phyloP scores from a whole-genome alignment of 2,888 invertebrate genomes.

The Conomelus anceps region DNA sequence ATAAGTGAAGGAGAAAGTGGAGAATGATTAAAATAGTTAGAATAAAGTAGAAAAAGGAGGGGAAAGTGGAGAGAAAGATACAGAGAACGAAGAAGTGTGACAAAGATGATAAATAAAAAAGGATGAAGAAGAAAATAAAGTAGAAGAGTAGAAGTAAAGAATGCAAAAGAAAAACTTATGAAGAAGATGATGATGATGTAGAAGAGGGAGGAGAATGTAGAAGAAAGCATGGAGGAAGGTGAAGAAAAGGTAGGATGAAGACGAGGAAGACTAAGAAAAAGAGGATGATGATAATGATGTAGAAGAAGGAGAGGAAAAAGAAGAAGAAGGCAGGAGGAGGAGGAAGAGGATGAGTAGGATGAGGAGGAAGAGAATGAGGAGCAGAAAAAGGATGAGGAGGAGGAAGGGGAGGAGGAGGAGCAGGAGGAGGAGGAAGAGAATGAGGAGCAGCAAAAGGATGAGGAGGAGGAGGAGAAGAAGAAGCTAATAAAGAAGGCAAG shows the following conservation, averaged over 20 bases:
- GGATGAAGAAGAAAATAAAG: not conserved
- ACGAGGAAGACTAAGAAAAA: not conserved
- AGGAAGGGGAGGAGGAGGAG: too few relatives aligned
- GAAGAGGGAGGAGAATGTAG: not conserved
- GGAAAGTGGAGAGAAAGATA: constrained; percentile 8
- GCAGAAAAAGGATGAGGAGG: too few relatives aligned
- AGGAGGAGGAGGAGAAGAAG: too few relatives aligned
- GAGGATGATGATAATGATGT: not conserved
- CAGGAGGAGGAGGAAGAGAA: too few relatives aligned
- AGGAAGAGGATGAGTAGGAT: not conserved
- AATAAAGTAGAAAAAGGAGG: not conserved
- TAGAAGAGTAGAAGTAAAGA: too few relatives aligned
- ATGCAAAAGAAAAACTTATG: too few relatives aligned
- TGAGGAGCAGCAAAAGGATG: too few relatives aligned
- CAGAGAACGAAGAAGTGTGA: not conserved
- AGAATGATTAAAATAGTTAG: not conserved
- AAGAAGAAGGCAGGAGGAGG: not conserved
- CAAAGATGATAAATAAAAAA: not conserved
- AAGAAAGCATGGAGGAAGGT: constrained; percentile 17
- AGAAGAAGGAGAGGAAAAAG: not conserved
- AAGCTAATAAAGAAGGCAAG: too few relatives aligned
- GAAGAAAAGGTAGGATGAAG: constrained; percentile 1
- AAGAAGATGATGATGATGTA: too few relatives aligned
- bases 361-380: too few relatives aligned
- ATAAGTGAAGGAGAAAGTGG: not conserved